These are phyloP conservation scores for Hecatera dysodea DNA, from an alignment of 2,888 invertebrate species.

Conservation along the genomic window DNA sequence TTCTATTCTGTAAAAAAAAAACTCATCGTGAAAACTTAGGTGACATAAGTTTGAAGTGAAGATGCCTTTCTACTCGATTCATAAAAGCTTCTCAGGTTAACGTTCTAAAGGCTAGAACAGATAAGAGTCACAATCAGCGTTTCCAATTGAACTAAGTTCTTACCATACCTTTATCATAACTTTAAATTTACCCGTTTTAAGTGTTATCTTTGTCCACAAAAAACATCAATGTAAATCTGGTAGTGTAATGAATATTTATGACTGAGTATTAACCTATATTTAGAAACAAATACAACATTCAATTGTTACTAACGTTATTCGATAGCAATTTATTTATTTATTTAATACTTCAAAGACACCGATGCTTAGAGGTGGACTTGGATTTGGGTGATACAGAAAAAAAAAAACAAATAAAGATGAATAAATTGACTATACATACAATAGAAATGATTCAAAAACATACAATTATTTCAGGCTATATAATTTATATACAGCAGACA, in stretches of 20 bases:
- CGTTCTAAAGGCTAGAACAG: not conserved
- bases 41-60: not conserved
- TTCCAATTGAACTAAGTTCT: not conserved
- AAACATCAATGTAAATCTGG: conserved; percentile 19
- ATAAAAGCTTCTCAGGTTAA: too few relatives aligned
- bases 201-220: conserved; percentile 16
- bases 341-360: too few relatives aligned
- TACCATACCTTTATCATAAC: too few relatives aligned
- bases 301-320: not conserved
- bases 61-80: too few relatives aligned
- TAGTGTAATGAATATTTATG: not conserved
- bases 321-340: not conserved
- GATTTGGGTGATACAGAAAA: too few relatives aligned
- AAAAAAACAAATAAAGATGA: too few relatives aligned
- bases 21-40: too few relatives aligned
- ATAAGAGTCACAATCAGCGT: not conserved
- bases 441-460: too few relatives aligned
- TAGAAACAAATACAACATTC: not conserved
- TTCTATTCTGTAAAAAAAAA: too few relatives aligned
- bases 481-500: not conserved
- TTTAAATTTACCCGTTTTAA: conserved; percentile 1
- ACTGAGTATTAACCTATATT: conserved; percentile 4
- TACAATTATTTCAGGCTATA: too few relatives aligned
- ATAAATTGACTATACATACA: too few relatives aligned
- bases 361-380: too few relatives aligned